phyloP scores from a whole-genome alignment of 2,888 invertebrate species.

The Sthenelais limicola region DNA sequence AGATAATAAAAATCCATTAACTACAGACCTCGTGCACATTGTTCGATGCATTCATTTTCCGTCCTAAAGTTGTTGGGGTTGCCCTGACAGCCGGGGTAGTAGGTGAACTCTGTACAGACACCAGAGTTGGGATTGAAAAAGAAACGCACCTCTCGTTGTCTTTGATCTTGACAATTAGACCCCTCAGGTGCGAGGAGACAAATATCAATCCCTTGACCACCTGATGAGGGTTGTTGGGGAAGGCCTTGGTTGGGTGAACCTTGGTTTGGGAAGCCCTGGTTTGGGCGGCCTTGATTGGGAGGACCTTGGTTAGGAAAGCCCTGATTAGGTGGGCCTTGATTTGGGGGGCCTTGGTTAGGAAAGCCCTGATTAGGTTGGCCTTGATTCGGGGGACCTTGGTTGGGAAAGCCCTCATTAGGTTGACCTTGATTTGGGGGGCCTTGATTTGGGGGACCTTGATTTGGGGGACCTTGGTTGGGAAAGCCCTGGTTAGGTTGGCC shows the following conservation, averaged over 20 bases:
- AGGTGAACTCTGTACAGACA: conserved; percentile 73
- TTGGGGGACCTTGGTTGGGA: not conserved
- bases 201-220: not conserved
- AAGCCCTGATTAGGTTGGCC: not conserved
- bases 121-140: conserved; percentile 77
- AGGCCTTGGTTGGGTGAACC: conserved; percentile 14
- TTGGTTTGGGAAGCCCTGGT: not conserved
- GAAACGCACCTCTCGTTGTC: conserved; percentile 76
- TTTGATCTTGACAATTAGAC: conserved; percentile 58
- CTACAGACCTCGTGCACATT: conserved; percentile 1
- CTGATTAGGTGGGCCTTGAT: not conserved
- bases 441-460: too few species aligned
- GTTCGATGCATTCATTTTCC: conserved; percentile 78
- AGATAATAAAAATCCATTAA: too few species aligned
- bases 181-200: conserved; percentile 78
- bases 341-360: not conserved
- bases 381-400: too few species aligned
- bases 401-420: too few species aligned
- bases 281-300: not conserved
- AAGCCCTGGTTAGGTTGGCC: not conserved
- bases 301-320: not conserved
- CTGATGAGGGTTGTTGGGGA: too few species aligned
- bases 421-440: too few species aligned
- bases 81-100: conserved; percentile 52
- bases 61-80: conserved; percentile 57